Evolutionary conservation across 2,113 vertebrate genomes (phyloP).

Genomic region (Vulpes vulpes): DNA sequence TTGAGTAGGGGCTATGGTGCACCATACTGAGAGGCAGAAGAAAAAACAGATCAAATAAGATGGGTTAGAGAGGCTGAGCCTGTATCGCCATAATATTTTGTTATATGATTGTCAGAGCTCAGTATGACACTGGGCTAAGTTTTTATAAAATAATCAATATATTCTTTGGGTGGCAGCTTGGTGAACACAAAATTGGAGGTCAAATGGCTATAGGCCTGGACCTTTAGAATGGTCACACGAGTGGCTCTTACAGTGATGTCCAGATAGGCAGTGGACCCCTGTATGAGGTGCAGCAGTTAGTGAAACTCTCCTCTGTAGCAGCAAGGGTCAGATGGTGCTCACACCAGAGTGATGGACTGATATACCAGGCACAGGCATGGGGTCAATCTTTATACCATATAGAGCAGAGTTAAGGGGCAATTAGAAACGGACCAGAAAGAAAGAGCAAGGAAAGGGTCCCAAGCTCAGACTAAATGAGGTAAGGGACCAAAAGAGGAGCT

Average conservation of each 20-base stretch:
- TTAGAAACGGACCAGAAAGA: neutral
- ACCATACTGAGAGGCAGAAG: neutral
- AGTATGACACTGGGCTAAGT: neutral
- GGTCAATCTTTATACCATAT: neutral
- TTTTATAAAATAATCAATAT: neutral
- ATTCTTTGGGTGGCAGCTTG: neutral
- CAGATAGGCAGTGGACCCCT: neutral
- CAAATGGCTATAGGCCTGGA: neutral
- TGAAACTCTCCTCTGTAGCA: neutral
- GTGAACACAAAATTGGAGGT: neutral
- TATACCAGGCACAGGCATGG: rapidly evolving
- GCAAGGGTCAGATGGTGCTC: neutral
- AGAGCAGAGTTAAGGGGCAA: neutral
- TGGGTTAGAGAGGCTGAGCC: neutral
- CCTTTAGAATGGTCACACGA: neutral
- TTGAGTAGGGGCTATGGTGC: neutral
- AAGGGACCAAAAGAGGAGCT: neutral
- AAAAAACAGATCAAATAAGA: neutral
- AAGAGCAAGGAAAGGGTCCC: neutral
- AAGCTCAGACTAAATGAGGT: neutral
- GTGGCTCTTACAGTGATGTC: neutral
- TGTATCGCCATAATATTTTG: neutral
- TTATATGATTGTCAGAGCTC: neutral
- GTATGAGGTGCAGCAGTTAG: neutral
- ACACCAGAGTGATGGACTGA: neutral